Conservation (phyloP, 2,797 vertebrate genomes). For the Tangara arthus region DNA sequence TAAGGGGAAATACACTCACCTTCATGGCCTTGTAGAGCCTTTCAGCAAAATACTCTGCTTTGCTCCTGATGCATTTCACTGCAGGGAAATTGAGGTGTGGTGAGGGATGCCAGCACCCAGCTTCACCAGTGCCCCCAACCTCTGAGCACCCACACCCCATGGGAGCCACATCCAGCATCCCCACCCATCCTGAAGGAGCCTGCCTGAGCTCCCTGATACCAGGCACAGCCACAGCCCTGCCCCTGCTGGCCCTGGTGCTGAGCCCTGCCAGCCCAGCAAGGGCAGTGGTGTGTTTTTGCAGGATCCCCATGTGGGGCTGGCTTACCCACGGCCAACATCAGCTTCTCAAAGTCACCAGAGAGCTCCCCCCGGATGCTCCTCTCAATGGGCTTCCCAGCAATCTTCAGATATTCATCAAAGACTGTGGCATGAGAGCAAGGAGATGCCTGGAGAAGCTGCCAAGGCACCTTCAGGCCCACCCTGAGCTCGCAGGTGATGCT, state of each 20-base stretch:
- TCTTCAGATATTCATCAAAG: constrained; percentile 91
- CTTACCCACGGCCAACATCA: constrained; percentile 95
- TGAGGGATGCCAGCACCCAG: background rate
- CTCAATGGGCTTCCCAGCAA: constrained; percentile 86
- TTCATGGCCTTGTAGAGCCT: constrained; percentile 97
- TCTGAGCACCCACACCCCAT: background rate
- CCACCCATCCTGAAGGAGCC: fast-evolving
- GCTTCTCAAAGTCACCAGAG: constrained; percentile 93
- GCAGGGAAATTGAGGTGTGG: background rate
- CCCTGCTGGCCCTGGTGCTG: fast-evolving
- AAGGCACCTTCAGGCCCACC: background rate
- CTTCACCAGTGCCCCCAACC: background rate
- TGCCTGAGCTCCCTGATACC: background rate
- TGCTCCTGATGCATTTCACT: constrained; percentile 91
- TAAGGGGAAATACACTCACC: constrained; percentile 71
- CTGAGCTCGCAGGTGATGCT: background rate
- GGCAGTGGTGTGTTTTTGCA: fast-evolving
- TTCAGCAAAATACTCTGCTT: constrained; percentile 89
- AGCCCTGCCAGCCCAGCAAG: background rate
- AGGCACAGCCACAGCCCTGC: background rate
- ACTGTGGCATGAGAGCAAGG: constrained; percentile 70
- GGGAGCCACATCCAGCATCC: background rate
- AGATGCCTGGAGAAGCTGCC: background rate
- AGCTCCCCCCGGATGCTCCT: constrained; percentile 92
- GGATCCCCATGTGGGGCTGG: fast-evolving